Evolutionary conservation across 92 coral and sea anemone species (phyloP).

Genomic region (Phenganax stokvisi): DNA sequence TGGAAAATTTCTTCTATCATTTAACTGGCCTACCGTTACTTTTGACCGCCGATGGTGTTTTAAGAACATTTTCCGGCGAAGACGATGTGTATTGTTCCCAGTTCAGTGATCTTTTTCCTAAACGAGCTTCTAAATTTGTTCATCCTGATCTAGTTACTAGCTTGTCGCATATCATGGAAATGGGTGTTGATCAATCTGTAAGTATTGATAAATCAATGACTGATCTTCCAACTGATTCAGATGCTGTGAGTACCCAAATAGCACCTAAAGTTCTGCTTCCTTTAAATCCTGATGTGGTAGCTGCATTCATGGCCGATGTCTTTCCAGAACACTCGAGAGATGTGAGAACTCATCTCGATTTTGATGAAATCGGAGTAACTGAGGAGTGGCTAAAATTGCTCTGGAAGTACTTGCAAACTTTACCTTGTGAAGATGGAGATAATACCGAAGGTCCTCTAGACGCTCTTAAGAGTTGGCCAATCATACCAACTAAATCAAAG

Average conservation of each 20-base stretch:
- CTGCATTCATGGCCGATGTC: conserved; percentile 9
- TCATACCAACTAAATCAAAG: conserved; percentile 31
- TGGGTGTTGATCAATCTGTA: conserved; percentile 23
- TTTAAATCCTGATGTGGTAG: not conserved
- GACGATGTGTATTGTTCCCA: conserved; percentile 28
- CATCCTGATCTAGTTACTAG: conserved; percentile 7
- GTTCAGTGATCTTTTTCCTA: conserved; percentile 37
- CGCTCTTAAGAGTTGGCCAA: conserved; percentile 37
- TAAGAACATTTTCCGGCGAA: conserved; percentile 23
- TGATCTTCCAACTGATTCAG: not conserved
- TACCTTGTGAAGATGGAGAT: not conserved
- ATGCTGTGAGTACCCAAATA: not conserved
- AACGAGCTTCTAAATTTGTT: conserved; percentile 24
- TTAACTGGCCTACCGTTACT: conserved; percentile 36
- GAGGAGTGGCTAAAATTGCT: conserved; percentile 38
- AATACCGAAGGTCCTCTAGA: conserved; percentile 5
- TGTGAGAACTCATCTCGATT: not conserved
- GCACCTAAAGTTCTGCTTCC: conserved; percentile 4
- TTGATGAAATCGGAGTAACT: not conserved
- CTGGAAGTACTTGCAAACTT: conserved; percentile 30
- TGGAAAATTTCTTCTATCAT: not conserved
- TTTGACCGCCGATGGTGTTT: conserved; percentile 30
- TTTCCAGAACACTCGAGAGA: conserved; percentile 1
- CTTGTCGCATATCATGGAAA: not conserved
- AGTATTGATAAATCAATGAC: not conserved